A percentile compares a stretch with the other conserved stretches of the same genome.
Conservation (phyloP, 2,113 vertebrate species). For the Anser brachyrhynchus region DNA sequence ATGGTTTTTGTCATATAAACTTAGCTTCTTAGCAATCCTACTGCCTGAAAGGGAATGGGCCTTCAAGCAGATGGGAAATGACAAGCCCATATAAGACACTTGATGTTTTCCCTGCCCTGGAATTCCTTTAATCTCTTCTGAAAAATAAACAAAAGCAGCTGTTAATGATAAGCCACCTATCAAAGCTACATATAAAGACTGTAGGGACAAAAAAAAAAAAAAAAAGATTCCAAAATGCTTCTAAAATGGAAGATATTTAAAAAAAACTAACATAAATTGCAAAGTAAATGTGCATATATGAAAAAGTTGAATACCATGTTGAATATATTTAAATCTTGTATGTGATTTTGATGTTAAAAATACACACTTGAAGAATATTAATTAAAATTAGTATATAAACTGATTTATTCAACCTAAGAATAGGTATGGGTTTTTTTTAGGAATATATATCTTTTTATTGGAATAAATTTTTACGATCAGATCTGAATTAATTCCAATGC, state of each 20-base stretch:
- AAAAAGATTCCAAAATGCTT: not conserved
- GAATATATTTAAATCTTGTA: not conserved
- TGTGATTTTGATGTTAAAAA: not conserved
- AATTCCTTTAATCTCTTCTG: not conserved
- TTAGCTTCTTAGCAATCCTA: not conserved
- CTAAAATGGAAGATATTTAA: not conserved
- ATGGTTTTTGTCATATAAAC: not conserved
- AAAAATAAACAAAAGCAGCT: slow-evolving; percentile 34
- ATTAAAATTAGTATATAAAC: not conserved
- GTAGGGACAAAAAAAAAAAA: not conserved
- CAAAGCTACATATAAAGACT: not conserved
- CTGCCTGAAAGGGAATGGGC: not conserved
- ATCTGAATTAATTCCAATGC: not conserved
- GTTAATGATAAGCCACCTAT: slow-evolving; percentile 18
- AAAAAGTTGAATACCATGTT: not conserved
- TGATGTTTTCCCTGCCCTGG: not conserved
- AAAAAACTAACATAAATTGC: not conserved
- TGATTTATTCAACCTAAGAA: not conserved
- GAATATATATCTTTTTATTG: not conserved
- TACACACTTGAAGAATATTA: not conserved
- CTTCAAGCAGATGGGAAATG: not conserved
- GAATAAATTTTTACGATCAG: not conserved
- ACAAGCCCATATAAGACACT: not conserved
- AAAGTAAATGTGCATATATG: not conserved
- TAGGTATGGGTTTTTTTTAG: not conserved